Evolutionary conservation across 2,797 vertebrate genomes (phyloP), one percentile per base, ranked within the genome.

Genomic region (Hypotaenidia philippensis): DNA sequence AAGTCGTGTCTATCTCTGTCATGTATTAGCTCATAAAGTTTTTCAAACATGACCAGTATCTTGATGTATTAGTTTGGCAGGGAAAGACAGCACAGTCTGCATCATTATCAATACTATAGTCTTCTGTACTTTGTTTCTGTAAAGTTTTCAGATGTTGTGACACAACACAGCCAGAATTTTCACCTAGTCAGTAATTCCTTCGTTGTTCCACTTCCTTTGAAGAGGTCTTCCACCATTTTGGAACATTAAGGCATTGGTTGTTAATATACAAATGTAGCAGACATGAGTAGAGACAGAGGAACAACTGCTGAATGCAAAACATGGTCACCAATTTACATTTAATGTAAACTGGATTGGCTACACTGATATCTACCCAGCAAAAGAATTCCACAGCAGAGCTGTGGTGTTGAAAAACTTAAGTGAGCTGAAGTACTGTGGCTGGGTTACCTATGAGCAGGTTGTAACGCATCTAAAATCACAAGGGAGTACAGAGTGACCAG

Each of bases 351-450:
- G 68, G 27, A 65, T 38, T 31, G 57, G 38, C 83, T 92, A 80
- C 94, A 68, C 84, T 92, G 68, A 71, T 65, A 68, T 50, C 56
- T 83, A 20, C n/a, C 29, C 38, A 57, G 65, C 60, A 63, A 56
- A 90, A 76, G 41, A 90, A 63, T 69, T 66, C 65, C 55, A 31
- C 15, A 41, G 70, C 34, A 77, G 16, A 77, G 29, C 27, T 68
- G 18, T 83, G 78, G 81, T 71, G 84, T 71, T 3, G 1, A 65
- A 89, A 63, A 90, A n/a, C 44, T 60, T 47, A 56, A 44, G 40
- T 1, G 5, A 17, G 40, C 52, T 80, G 64, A 87, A 49, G 25
- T 25, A 1, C 40, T 77, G 61, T 18, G 74, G 70, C 68, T 93
- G 7, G 47, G 25, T 44, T 68, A 50, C 34, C 52, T 55, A 49